Evolutionary conservation across 2,888 invertebrate species (phyloP).

Genomic region (Drosophila rellima): DNA sequence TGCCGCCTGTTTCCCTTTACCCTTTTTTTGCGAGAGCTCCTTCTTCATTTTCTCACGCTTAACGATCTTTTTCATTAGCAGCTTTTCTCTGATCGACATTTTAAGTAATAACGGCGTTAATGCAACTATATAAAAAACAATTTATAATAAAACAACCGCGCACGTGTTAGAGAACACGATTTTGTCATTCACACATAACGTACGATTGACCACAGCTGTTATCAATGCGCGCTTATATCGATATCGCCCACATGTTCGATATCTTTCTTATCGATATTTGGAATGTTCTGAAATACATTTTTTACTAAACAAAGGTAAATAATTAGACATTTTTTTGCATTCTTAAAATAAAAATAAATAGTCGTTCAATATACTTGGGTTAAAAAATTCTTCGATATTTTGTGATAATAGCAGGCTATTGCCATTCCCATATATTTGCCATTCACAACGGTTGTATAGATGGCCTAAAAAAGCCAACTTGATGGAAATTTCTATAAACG

Average conservation of each 20-base stretch:
- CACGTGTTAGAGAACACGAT: constrained; percentile 65
- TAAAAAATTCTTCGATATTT: background rate
- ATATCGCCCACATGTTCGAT: constrained; percentile 26
- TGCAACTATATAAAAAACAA: constrained; percentile 36
- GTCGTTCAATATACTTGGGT: background rate
- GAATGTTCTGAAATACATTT: background rate
- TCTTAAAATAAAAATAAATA: background rate
- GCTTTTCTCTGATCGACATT: constrained; percentile 88
- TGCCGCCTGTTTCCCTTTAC: constrained; percentile 71
- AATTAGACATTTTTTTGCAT: background rate
- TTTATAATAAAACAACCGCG: constrained; percentile 52
- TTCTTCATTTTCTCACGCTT: constrained; percentile 91
- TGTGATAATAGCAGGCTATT: background rate
- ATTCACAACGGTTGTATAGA: constrained; percentile 31
- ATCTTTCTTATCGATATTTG: background rate
- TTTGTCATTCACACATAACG: constrained; percentile 36
- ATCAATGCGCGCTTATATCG: constrained; percentile 9
- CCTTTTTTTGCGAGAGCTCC: constrained; percentile 88
- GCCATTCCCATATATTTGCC: constrained; percentile 13
- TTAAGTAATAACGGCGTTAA: constrained; percentile 25
- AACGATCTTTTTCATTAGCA: constrained; percentile 91
- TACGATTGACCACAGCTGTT: constrained; percentile 30
- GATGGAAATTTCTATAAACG: constrained; percentile 73
- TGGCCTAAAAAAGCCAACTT: constrained; percentile 41
- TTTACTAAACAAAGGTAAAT: background rate